Evolutionary conservation across 1,140 invertebrate genomes (phyloP).

Genomic region (Drosophila serrata): DNA sequence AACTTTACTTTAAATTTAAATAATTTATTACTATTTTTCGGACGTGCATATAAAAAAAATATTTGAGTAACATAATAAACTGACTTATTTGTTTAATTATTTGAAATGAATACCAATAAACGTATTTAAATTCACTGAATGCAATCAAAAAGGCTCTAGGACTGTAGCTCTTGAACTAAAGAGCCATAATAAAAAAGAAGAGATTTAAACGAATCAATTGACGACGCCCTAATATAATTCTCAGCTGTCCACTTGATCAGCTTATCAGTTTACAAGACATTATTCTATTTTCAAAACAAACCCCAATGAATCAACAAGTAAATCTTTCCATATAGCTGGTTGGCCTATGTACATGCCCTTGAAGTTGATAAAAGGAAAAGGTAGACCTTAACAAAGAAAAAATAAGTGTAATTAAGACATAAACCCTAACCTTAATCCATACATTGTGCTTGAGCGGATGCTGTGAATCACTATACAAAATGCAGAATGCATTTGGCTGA

Average conservation of each 20-base stretch:
- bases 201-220: not conserved
- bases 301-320: too few species aligned
- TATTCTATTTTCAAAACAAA: not conserved
- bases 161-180: too few species aligned
- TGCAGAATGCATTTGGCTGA: constrained; percentile 31
- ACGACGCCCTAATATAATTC: not conserved
- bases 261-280: not conserved
- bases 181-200: not conserved
- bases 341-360: not conserved
- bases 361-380: constrained; percentile 25
- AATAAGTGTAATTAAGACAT: constrained; percentile 10
- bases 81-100: too few species aligned
- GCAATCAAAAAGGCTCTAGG: not conserved
- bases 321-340: constrained; percentile 2
- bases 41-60: not conserved
- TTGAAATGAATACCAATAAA: not conserved
- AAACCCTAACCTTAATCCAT: not conserved
- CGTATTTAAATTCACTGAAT: not conserved
- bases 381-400: constrained; percentile 8
- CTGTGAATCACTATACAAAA: constrained; percentile 21
- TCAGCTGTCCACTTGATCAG: too few species aligned
- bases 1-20: not conserved
- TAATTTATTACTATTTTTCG: not conserved
- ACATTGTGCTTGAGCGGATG: constrained; percentile 24
- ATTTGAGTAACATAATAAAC: not conserved